Base-by-base conservation (phyloP, 2,113 vertebrate genomes). In the Elgaria multicarinata region DNA sequence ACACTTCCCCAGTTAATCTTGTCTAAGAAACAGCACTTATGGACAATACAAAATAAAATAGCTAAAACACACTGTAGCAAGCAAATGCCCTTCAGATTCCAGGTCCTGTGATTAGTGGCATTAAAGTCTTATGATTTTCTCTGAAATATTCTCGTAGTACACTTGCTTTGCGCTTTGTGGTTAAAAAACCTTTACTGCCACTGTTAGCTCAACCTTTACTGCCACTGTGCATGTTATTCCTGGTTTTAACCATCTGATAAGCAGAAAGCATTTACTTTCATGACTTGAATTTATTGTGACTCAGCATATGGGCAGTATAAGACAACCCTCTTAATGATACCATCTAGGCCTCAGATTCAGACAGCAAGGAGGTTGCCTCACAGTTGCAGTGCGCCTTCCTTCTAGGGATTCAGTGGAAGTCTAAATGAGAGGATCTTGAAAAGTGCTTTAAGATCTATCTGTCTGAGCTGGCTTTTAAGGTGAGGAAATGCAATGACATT, bases 41-140 rank as follows among this genome's bases (percentile, higher is more conserved):
- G 44, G 64, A 28, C 85, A 90, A 94, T 85, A 85, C 7, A 67
- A 31, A 58, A 72, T 22, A 50, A 36, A 85, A 12, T 33, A 91
- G 7, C 53, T 8, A 87, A 90, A 91, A 88, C 22, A 67, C 84
- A 31, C 67, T 93, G 90, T 83, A 88, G 85, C 86, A 86, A 89
- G 58, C 82, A 88, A 85, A 78, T 50, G 28, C 76, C 39, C 76
- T 50, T 31, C 44, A 13, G 46, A 53, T 16, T 53, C 26, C 28
- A 50, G 26, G 4, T 42, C 20, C 26, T 44, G 22, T 78, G 8
- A 31, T 78, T 77, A 28, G 22, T 77, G 14, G 22, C 75, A 77
- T 39, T 18, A 24, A 75, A 75, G 22, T 24, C 18, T 22, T 42
- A 39, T 76, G 39, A 18, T 39, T 75, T 75, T 71, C 36, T 72